Evolutionary conservation across 2,888 invertebrate genomes (phyloP), one percentile per base, ranked within the genome.

Genomic region (Anthophora plumipes): DNA sequence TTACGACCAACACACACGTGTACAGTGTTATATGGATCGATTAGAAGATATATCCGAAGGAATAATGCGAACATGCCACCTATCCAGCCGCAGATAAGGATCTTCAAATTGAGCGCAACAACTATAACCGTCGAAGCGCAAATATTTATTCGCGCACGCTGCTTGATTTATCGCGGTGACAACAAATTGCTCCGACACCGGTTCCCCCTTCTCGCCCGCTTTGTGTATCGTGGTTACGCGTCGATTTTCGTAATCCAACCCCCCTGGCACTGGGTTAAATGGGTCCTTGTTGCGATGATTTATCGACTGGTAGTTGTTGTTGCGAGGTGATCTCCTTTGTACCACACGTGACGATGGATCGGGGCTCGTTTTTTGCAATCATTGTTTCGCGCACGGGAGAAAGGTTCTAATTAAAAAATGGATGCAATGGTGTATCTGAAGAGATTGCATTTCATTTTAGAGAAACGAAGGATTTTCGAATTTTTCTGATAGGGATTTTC

Each of bases 91-190:
- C 31, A 68, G 81, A 82, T 82, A 75, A 75, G 63, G 41, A 82
- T 82, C 81, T 82, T 75, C 75, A 63, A 82, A 79, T 82, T 57
- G 81, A 57, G 55, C 74, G 67, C 52, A 64, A 82, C 81, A 82
- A 79, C 79, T 68, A 82, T 82, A 82, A 79, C 81, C 75, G 75
- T 71, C 72, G 77, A 70, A 76, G 67, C 48, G 60, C 70, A 70
- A 75, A 74, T 80, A 79, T 85, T 81, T 83, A 81, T 85, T 83
- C 67, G 71, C 77, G 37, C 39, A 63, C 63, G 55, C 69, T 52
- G 75, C 57, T 66, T 83, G 85, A 85, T 85, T 85, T 85, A 85
- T 85, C 79, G 67, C 63, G 69, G 69, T 54, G 83, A 85, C 85
- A 79, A 83, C 80, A 80, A 86, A 86, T 84, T 84, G 86, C 82